A percentile compares a stretch with the other conserved stretches of the same genome.
Conservation (phyloP, 2,888 invertebrate genomes). For the Reticulitermes lucifugus region DNA sequence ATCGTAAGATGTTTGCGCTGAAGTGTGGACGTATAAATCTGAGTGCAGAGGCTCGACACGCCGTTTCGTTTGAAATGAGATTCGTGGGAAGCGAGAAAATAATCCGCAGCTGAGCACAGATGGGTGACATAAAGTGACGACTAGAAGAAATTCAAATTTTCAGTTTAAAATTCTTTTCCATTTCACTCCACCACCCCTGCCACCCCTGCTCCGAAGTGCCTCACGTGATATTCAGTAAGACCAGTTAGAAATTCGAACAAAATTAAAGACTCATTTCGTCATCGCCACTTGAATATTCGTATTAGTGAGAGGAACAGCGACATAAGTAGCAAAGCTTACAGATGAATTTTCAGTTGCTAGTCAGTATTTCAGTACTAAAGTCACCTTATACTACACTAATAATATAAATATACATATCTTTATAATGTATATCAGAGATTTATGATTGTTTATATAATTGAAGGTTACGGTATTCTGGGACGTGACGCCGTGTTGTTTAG, state of each 20-base stretch:
- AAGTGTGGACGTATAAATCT: no score
- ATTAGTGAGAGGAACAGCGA: constrained; percentile 12
- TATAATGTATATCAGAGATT: no score
- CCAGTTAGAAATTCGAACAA: constrained; percentile 51
- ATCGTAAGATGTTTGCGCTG: no score
- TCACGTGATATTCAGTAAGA: constrained; percentile 48
- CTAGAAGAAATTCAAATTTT: constrained; percentile 43
- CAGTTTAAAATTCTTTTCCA: constrained; percentile 45
- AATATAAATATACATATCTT: no score
- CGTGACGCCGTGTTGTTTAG: no score
- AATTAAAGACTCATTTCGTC: constrained; percentile 52
- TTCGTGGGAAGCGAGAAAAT: constrained; percentile 8
- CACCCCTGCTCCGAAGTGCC: constrained; percentile 12
- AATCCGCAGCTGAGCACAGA: neutral
- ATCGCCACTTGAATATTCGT: constrained; percentile 51
- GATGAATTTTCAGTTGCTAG: no score
- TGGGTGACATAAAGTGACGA: constrained; percentile 26
- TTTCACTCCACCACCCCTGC: constrained; percentile 32
- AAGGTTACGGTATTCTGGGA: no score
- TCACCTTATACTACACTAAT: no score
- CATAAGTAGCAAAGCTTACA: neutral
- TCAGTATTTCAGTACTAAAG: no score
- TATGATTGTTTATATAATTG: no score
- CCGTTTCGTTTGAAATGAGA: neutral
- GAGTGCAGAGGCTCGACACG: neutral